A percentile compares a stretch with the other conserved stretches of the same genome.
Evolutionary conservation across 2,888 invertebrate species (phyloP).

Genomic region (Calliopum simillimum): DNA sequence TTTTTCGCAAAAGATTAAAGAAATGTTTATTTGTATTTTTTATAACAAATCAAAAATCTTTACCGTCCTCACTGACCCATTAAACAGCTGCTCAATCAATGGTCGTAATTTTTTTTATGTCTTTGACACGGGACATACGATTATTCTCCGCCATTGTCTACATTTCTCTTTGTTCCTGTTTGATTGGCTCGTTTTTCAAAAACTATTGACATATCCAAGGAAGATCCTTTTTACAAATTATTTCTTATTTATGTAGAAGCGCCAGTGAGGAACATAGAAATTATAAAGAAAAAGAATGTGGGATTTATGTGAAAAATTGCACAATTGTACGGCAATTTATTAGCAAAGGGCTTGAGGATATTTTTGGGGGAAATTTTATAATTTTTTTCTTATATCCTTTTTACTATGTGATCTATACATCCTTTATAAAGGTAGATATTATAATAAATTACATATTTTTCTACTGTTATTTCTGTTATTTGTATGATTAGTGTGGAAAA

Average conservation of each 20-base stretch:
- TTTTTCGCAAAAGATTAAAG: too few species aligned
- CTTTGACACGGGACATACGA: slow-evolving; percentile 34
- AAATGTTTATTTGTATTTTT: too few species aligned
- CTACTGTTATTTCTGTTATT: background rate
- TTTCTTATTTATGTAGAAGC: slow-evolving; percentile 18
- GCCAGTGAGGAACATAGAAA: background rate
- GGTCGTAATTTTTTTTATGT: slow-evolving; percentile 27
- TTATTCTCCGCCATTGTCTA: background rate
- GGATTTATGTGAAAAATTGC: slow-evolving; percentile 53
- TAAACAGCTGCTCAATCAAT: slow-evolving; percentile 39
- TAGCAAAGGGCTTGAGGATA: slow-evolving; percentile 48
- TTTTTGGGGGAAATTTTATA: slow-evolving; percentile 9
- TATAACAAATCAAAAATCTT: too few species aligned
- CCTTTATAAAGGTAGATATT: background rate
- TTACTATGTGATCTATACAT: too few species aligned
- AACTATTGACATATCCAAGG: slow-evolving; percentile 1
- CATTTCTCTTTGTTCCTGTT: background rate
- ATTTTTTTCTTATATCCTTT: background rate
- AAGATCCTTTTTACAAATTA: slow-evolving; percentile 17
- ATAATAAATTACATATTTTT: too few species aligned
- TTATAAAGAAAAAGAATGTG: slow-evolving; percentile 9
- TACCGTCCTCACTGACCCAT: background rate
- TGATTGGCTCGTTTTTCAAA: slow-evolving; percentile 5
- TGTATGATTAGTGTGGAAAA: background rate
- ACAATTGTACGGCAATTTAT: slow-evolving; percentile 62